A percentile compares a stretch with the other conserved stretches of the same genome.
Evolutionary conservation across 2,113 vertebrate genomes (phyloP).

Genomic region (Atractosteus spatula): DNA sequence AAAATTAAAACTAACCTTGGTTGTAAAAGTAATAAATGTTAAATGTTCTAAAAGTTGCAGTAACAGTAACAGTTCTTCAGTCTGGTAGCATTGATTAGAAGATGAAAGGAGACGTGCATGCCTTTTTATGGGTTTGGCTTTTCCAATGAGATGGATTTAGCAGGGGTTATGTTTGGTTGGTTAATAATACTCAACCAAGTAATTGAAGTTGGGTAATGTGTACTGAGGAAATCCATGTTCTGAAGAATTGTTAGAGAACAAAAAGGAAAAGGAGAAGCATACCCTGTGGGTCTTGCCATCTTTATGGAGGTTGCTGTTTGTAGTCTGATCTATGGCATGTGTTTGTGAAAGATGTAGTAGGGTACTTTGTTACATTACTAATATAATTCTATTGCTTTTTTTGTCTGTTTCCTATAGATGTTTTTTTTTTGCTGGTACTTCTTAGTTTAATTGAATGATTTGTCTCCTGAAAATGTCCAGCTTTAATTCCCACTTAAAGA

Average conservation of each 20-base stretch:
- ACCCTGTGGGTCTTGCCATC: too few relatives aligned
- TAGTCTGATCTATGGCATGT: too few relatives aligned
- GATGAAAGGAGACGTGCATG: conserved; percentile 21
- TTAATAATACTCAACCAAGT: conserved; percentile 26
- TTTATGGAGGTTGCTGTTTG: too few relatives aligned
- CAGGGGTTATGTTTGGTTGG: conserved; percentile 28
- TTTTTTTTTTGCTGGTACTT: conserved; percentile 10
- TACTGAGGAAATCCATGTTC: conserved; percentile 25
- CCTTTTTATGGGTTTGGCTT: conserved; percentile 28
- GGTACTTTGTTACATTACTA: too few relatives aligned
- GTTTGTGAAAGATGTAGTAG: too few relatives aligned
- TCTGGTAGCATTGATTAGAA: conserved; percentile 29
- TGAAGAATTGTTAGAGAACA: conserved; percentile 1
- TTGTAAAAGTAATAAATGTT: conserved; percentile 40
- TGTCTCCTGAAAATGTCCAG: conserved; percentile 20
- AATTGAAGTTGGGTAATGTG: conserved; percentile 32
- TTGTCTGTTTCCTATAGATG: too few relatives aligned
- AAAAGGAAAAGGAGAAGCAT: too few relatives aligned
- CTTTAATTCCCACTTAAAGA: conserved; percentile 55
- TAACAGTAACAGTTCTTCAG: conserved; percentile 27
- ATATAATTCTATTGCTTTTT: too few relatives aligned
- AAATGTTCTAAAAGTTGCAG: conserved; percentile 26
- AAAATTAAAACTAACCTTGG: conserved; percentile 43
- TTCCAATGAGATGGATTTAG: conserved; percentile 37
- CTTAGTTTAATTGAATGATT: conserved; percentile 14